These are phyloP conservation scores for Pseudeuparius sepicola DNA, from an alignment of 2,888 invertebrate species.

Conservation along the genomic window DNA sequence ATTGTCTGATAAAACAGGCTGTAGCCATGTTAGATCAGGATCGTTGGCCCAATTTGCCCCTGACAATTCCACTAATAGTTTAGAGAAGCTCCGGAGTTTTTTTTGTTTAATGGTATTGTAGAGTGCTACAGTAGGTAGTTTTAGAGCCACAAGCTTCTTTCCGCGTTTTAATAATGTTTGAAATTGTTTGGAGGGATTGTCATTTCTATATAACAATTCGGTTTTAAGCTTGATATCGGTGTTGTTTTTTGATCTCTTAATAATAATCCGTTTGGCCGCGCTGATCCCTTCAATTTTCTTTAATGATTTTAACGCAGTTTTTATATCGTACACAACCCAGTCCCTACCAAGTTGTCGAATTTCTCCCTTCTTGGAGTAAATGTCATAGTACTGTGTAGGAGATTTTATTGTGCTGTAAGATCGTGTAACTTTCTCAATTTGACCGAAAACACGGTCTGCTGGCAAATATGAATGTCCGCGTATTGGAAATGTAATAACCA, in stretches of 20 bases:
- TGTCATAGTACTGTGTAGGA: conserved; percentile 15
- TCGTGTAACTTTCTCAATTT: conserved; percentile 18
- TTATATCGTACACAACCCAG: conserved; percentile 18
- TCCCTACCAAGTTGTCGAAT: conserved; percentile 18
- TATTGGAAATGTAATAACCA: conserved; percentile 19
- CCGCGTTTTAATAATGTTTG: conserved; percentile 15
- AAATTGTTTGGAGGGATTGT: conserved; percentile 12
- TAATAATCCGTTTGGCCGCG: conserved; percentile 20
- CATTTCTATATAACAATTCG: conserved; percentile 12
- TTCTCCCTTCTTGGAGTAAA: conserved; percentile 19
- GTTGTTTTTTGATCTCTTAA: conserved; percentile 18
- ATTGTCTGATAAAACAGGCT: conserved; percentile 2
- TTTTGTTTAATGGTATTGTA: too few species aligned
- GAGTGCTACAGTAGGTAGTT: conserved; percentile 12
- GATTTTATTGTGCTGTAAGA: conserved; percentile 14
- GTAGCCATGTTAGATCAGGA: too few species aligned
- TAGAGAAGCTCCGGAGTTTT: conserved; percentile 8
- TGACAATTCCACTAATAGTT: too few species aligned
- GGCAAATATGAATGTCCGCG: conserved; percentile 19
- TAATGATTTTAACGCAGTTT: conserved; percentile 18
- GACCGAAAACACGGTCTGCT: conserved; percentile 16
- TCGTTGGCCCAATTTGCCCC: too few species aligned
- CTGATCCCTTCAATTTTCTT: conserved; percentile 22
- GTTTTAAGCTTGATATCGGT: conserved; percentile 12
- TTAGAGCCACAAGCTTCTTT: conserved; percentile 11